A percentile compares a stretch with the other conserved stretches of the same genome.
Evolutionary conservation across 2,113 vertebrate genomes (phyloP).

Genomic region (Ceyx melanurus): DNA sequence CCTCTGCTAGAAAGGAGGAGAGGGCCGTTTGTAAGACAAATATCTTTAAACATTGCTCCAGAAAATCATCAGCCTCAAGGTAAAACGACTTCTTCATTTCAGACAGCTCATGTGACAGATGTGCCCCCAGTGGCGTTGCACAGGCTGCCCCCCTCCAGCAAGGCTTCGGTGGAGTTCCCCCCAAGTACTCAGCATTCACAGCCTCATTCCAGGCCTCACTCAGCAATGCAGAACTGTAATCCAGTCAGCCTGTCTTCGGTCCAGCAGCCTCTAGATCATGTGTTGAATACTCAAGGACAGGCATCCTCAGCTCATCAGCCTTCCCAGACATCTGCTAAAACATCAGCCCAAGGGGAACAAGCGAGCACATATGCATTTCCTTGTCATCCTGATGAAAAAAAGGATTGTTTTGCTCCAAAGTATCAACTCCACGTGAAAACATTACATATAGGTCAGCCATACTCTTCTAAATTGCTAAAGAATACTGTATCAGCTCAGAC

Average conservation of each 20-base stretch:
- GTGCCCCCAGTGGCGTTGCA: constrained; percentile 70
- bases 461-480: constrained; percentile 72
- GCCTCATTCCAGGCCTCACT: constrained; percentile 8
- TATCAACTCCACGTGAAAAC: constrained; percentile 88
- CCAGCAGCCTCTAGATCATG: constrained; percentile 77
- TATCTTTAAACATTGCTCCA: constrained; percentile 91
- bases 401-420: constrained; percentile 86
- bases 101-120: constrained; percentile 67
- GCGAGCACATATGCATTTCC: background rate
- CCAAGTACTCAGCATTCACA: constrained; percentile 43
- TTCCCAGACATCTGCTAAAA: constrained; percentile 72
- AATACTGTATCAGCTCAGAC: constrained; percentile 76
- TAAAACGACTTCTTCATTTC: constrained; percentile 74
- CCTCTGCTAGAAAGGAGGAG: constrained; percentile 94
- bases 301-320: constrained; percentile 72
- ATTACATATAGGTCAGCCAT: constrained; percentile 77
- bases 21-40: constrained; percentile 91
- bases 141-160: constrained; percentile 69
- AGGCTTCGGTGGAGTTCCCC: constrained; percentile 56
- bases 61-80: constrained; percentile 81
- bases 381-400: constrained; percentile 40
- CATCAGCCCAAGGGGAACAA: constrained; percentile 64
- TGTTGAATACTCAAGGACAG: constrained; percentile 80
- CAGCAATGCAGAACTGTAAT: constrained; percentile 71
- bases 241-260: constrained; percentile 64